Percentiles rank a stretch among this genome's conserved stretches.
phyloP scores from a whole-genome alignment of 2,797 vertebrate genomes.

The Sebastolobus alascanus region DNA sequence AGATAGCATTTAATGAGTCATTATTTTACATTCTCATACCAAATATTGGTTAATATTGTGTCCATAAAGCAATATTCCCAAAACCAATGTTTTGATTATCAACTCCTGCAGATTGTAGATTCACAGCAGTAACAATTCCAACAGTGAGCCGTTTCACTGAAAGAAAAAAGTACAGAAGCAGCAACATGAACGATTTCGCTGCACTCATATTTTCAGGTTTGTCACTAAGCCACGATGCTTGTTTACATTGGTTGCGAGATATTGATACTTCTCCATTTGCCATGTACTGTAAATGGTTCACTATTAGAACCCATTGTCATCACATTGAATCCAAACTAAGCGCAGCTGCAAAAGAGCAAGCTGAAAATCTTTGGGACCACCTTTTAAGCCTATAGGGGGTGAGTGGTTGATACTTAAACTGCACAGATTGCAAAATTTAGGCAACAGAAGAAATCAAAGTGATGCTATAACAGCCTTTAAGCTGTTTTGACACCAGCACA shows the following conservation, averaged over 20 bases:
- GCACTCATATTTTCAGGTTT: too few species aligned
- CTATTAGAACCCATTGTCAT: neutral
- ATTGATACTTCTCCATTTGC: neutral
- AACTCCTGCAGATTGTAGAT: neutral
- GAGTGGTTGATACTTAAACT: neutral
- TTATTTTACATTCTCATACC: neutral
- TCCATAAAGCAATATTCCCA: neutral
- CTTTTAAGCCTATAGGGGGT: neutral
- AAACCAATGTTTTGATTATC: neutral
- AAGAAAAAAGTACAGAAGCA: neutral
- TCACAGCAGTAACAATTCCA: neutral
- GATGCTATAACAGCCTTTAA: slow-evolving; percentile 2
- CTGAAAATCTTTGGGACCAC: neutral
- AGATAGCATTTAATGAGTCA: neutral
- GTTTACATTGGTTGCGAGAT: neutral
- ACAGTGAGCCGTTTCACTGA: neutral
- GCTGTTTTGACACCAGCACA: slow-evolving; percentile 9
- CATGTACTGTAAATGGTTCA: neutral
- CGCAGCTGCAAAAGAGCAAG: neutral
- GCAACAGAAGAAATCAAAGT: slow-evolving; percentile 13
- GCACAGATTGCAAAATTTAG: slow-evolving; percentile 9
- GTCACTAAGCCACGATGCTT: neutral
- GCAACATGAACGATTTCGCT: too few species aligned
- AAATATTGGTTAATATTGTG: neutral
- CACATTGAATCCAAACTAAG: neutral